Conservation (phyloP, 2,797 vertebrate species). For the Acrocephalus scirpaceus region DNA sequence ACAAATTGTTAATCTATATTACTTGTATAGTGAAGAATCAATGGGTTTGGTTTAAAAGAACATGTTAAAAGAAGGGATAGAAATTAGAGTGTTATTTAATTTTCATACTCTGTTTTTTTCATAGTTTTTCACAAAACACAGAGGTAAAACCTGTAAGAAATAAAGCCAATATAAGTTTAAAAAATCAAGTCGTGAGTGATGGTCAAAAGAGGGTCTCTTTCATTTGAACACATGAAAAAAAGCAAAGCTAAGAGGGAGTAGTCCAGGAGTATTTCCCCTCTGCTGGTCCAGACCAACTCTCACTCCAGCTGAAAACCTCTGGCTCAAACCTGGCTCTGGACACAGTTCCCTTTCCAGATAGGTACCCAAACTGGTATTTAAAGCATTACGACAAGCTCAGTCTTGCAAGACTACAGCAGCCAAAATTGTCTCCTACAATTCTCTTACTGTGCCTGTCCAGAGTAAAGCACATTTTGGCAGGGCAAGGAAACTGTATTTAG, state of each 20-base stretch:
- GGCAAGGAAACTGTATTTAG: neutral
- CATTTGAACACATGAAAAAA: neutral
- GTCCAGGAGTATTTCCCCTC: neutral
- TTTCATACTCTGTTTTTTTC: neutral
- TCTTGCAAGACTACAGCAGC: neutral
- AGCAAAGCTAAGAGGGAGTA: neutral
- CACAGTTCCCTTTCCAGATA: neutral
- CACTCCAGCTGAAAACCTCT: neutral
- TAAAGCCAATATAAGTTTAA: neutral
- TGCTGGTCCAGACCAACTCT: neutral
- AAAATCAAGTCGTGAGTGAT: neutral
- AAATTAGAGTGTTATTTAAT: neutral
- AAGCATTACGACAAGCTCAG: neutral
- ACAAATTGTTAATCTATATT: neutral
- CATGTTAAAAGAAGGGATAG: neutral
- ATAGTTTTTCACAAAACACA: neutral
- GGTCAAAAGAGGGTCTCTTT: neutral
- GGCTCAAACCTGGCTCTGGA: neutral
- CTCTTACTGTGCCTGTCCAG: neutral
- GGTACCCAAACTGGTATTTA: neutral
- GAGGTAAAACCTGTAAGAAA: neutral
- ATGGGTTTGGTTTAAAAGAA: neutral
- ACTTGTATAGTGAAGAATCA: neutral
- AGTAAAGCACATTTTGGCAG: neutral
- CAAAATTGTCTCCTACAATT: neutral